These are phyloP conservation scores for Rana temporaria DNA, from an alignment of 2,113 vertebrate species.

Conservation along the genomic window DNA sequence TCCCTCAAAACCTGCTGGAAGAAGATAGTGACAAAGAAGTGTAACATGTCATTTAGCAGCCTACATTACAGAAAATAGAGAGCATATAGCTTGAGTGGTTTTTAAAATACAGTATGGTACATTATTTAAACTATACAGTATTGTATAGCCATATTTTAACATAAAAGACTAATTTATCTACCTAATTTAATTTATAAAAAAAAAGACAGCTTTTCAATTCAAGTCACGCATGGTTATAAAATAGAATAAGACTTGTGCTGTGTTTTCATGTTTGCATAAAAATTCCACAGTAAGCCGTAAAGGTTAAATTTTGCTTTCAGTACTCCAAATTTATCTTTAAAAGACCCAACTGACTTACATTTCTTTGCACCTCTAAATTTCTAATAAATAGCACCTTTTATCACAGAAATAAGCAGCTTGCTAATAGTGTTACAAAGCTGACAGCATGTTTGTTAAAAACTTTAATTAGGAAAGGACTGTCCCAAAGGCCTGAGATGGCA, in stretches of 20 bases:
- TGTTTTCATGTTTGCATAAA: background rate
- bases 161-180: too few species aligned
- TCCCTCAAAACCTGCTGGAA: too few species aligned
- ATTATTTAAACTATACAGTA: too few species aligned
- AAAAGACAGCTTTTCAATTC: background rate
- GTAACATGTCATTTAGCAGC: too few species aligned
- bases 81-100: too few species aligned
- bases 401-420: constrained; percentile 66
- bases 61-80: too few species aligned
- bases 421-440: constrained; percentile 75
- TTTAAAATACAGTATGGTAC: too few species aligned
- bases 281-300: background rate
- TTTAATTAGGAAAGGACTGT: constrained; percentile 83
- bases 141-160: too few species aligned
- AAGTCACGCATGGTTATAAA: too few species aligned
- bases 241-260: background rate
- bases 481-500: constrained; percentile 71
- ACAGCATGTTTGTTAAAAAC: constrained; percentile 82
- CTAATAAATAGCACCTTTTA: constrained; percentile 63
- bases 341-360: constrained; percentile 32
- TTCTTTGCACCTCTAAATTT: constrained; percentile 60
- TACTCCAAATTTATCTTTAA: constrained; percentile 16
- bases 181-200: too few species aligned
- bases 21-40: too few species aligned
- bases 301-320: constrained; percentile 11